phyloP scores from a whole-genome alignment of 2,888 invertebrate genomes.

The Patella ulyssiponensis region DNA sequence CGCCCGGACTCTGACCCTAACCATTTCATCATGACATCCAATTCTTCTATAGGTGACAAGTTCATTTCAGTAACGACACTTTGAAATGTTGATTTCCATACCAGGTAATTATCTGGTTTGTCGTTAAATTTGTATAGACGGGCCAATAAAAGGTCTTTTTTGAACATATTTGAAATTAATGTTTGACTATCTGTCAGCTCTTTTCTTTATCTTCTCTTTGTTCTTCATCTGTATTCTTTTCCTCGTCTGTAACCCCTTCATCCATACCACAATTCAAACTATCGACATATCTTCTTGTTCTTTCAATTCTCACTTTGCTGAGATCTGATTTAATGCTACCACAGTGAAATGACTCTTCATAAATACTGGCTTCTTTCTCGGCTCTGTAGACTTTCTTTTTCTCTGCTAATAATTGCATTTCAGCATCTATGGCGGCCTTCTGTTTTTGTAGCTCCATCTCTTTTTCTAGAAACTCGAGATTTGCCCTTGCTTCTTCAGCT shows the following conservation, averaged over 20 bases:
- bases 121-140: constrained; percentile 18
- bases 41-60: constrained; percentile 15
- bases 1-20: constrained; percentile 28
- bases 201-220: no score
- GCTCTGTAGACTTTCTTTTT: background rate
- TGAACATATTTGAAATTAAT: background rate
- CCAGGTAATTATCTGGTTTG: constrained; percentile 14
- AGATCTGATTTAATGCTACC: background rate
- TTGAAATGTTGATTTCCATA: constrained; percentile 21
- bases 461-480: background rate
- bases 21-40: constrained; percentile 30
- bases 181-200: background rate
- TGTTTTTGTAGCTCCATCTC: background rate
- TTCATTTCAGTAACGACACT: constrained; percentile 17
- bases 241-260: no score
- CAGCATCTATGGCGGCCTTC: background rate
- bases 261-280: background rate
- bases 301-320: background rate
- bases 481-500: background rate
- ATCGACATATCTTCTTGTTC: background rate
- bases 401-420: background rate
- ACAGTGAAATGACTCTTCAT: background rate
- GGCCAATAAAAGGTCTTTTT: background rate
- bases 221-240: no score
- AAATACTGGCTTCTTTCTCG: background rate